These are phyloP conservation scores for Bemisia tabaci DNA, from an alignment of 1,140 invertebrate species.

Conservation along the genomic window DNA sequence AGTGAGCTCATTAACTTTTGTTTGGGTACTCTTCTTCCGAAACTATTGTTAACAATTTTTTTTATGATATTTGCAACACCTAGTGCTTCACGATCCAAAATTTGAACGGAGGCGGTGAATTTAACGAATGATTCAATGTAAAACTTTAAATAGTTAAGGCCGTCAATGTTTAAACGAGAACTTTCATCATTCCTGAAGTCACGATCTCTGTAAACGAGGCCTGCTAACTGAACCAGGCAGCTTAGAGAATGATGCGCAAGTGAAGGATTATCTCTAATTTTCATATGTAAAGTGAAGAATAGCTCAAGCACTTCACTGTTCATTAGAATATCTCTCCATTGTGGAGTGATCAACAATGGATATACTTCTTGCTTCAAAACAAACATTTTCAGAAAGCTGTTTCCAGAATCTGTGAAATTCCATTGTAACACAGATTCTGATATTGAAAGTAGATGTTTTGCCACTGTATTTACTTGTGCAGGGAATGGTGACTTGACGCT, in stretches of 20 bases:
- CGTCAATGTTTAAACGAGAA: constrained; percentile 40
- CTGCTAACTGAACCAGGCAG: constrained; percentile 66
- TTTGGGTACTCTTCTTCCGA: not conserved
- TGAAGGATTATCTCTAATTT: constrained; percentile 56
- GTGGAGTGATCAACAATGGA: constrained; percentile 25
- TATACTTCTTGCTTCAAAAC: not conserved
- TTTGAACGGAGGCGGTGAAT: constrained; percentile 44
- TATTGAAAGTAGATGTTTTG: constrained; percentile 53
- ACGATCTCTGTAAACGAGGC: no score
- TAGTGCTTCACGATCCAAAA: constrained; percentile 45
- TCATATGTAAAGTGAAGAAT: constrained; percentile 70
- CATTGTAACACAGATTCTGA: constrained; percentile 58
- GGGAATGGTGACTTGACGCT: constrained; percentile 37
- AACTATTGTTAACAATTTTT: constrained; percentile 31
- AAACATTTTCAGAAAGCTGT: not conserved
- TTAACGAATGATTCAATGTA: constrained; percentile 56
- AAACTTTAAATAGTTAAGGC: constrained; percentile 51
- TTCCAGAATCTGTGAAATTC: constrained; percentile 38
- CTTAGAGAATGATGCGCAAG: constrained; percentile 59
- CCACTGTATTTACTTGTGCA: constrained; percentile 37
- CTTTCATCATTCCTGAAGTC: no score
- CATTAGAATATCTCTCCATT: constrained; percentile 64
- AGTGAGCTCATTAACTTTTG: constrained; percentile 22
- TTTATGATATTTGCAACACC: constrained; percentile 51
- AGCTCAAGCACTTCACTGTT: constrained; percentile 54